Evolutionary conservation across 2,888 invertebrate genomes (phyloP), one percentile per base, ranked within the genome.

Genomic region (Villa cingulata): DNA sequence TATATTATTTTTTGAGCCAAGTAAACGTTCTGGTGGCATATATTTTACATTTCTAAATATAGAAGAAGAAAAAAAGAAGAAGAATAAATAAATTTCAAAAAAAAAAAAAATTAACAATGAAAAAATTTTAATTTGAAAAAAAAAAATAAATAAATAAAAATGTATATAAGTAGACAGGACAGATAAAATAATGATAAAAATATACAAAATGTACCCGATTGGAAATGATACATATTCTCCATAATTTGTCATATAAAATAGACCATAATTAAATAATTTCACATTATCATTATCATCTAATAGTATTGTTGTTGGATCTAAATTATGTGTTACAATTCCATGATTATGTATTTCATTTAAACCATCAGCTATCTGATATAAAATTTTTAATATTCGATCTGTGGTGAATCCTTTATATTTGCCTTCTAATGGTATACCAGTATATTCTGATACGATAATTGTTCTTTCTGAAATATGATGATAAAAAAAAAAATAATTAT

Each of bases 191-290:
- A 49, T 48, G 47, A 43, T 41, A 49, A 32, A 46, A 41, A 23
- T 6, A 23, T 6, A 23, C 7, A 36, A 37, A 45, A 41, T 17
- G 68, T 71, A 84, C 81, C 87, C 82, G 56, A 87, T 77, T 50
- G 95, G 94, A 75, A 96, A 95, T 15, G 86, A 79, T 2, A 96
- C 90, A 64, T 88, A 81, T 60, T 76, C 79, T 15, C 92, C 94
- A 62, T 76, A 74, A 56, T 83, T 84, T 16, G 94, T 92, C 86
- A 95, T 90, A 58, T 86, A 81, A 67, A 84, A 90, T 56, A 95
- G 70, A n/a, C 95, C 96, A 73, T 87, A 95, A 68, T 92, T 90
- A 58, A 88, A 89, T 34, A 97, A 66, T 63, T 94, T 91, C 0
- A 88, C 81, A 61, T 79, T 74, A 37, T 81, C 79, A 60, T 77